Evolutionary conservation across 2,888 invertebrate species (phyloP), one percentile per base, ranked within the genome.

Genomic region (Linnaemya tessellans): DNA sequence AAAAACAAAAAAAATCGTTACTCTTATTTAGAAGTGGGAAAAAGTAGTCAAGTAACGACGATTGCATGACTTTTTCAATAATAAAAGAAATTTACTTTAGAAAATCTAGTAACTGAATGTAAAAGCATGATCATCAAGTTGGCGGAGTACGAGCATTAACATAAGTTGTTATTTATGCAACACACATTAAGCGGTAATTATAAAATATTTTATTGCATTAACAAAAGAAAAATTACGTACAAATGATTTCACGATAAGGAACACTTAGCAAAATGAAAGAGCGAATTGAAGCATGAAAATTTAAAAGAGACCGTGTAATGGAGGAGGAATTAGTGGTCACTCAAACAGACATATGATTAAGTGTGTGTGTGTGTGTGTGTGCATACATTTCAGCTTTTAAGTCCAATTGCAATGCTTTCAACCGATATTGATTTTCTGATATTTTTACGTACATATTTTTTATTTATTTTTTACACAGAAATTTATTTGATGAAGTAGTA

Each of bases 61-160:
- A 82, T 82, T 82, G 81, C 81, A 82, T 82, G 81, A 82, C 70
- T 77, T 38, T 15, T 62, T 62, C 22, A 54, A 75, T 18, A 75
- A 70, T 1, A 41, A 56, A 38, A 68, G 22, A 68, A 67, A 38
- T 38, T 58, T 74, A 41, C 38, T 46, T 64, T 2, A 58, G 67
- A 67, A 80, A 80, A 9, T 56, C 43, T 35, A 0, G 30, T 5
- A 30, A 30, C 0, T 13, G 0, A 0, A 54, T 20, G 10, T 11
- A 68, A 78, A 54, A 46, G 18, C 46, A 38, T 49, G 25, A 13
- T 58, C 38, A 13, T 58, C 38, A 49, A 49, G 51, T 62, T 64
- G 22, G 15, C 25, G 43, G 5, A 46, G n/a, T 25, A 64, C 75
- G 5, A 46, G n/a, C 22, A 64, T 81, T 77, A 64, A 62, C 68